Conservation (phyloP, 2,888 invertebrate genomes). For the Philaethria dido region DNA sequence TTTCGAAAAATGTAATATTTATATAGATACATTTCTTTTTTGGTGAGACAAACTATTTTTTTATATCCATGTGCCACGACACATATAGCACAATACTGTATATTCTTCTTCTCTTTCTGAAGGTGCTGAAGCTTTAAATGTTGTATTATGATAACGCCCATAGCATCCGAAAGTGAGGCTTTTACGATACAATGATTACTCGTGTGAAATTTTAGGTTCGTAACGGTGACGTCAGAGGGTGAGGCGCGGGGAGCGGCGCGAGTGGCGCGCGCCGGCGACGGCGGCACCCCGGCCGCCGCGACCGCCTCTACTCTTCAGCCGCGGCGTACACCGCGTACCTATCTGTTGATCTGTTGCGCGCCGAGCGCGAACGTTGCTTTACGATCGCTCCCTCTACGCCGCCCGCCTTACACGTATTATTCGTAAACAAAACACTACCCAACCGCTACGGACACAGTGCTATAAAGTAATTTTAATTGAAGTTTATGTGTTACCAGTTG, state of each 20-base stretch:
- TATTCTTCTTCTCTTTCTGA: not conserved
- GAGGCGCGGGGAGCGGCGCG: conserved; percentile 47
- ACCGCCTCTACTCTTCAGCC: conserved; percentile 47
- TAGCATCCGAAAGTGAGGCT: conserved; percentile 50
- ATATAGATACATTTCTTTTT: not conserved
- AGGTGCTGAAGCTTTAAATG: not conserved
- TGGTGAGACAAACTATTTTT: not conserved
- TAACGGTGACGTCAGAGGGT: conserved; percentile 74
- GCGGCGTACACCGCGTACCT: conserved; percentile 57
- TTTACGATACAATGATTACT: conserved; percentile 64
- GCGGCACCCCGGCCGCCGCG: conserved; percentile 48
- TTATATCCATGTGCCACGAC: not conserved
- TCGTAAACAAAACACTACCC: conserved; percentile 68
- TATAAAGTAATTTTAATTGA: conserved; percentile 41
- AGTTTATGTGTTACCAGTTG: conserved; percentile 43
- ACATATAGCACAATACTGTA: not conserved
- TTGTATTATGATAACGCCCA: conserved; percentile 20
- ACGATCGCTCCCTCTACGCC: conserved; percentile 49
- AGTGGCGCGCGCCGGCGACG: conserved; percentile 50
- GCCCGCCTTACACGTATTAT: conserved; percentile 59
- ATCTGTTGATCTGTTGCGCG: conserved; percentile 76
- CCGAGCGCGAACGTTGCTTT: conserved; percentile 73
- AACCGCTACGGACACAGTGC: conserved; percentile 4
- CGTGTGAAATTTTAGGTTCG: conserved; percentile 67
- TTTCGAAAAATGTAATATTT: not conserved